phyloP scores from a whole-genome alignment of 2,888 invertebrate genomes.

The Ganaspis brasiliensis region DNA sequence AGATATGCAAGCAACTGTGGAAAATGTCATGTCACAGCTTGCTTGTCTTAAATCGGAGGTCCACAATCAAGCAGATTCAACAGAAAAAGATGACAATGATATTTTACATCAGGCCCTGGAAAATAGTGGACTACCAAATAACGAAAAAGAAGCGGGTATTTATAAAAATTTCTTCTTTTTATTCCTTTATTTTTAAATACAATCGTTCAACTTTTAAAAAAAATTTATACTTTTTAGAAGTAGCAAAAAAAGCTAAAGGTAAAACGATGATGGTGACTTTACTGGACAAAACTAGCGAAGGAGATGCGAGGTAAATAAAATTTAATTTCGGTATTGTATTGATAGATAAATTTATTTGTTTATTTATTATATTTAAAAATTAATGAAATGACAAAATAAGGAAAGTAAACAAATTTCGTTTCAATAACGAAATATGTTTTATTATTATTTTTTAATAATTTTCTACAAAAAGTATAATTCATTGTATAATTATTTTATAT shows the following conservation, averaged over 20 bases:
- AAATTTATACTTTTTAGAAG: slow-evolving; percentile 30
- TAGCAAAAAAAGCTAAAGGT: slow-evolving; percentile 53
- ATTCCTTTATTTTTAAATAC: slow-evolving; percentile 7
- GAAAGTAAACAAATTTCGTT: too few relatives aligned
- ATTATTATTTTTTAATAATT: not conserved
- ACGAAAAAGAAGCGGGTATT: slow-evolving; percentile 61
- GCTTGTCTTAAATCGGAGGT: slow-evolving; percentile 68
- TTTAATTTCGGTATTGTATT: too few relatives aligned
- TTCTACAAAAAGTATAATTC: too few relatives aligned
- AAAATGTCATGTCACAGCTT: slow-evolving; percentile 73
- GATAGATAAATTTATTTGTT: too few relatives aligned
- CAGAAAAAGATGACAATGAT: slow-evolving; percentile 71
- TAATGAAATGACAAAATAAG: too few relatives aligned
- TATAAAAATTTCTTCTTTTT: slow-evolving; percentile 10
- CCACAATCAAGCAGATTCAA: slow-evolving; percentile 58
- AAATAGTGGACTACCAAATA: slow-evolving; percentile 71
- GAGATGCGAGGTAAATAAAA: slow-evolving; percentile 67
- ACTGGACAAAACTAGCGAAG: slow-evolving; percentile 70
- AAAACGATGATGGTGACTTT: slow-evolving; percentile 73
- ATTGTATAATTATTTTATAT: too few relatives aligned
- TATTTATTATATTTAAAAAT: too few relatives aligned
- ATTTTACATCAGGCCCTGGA: slow-evolving; percentile 81
- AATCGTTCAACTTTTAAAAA: not conserved
- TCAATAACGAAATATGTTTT: too few relatives aligned
- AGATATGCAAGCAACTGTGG: slow-evolving; percentile 72